Evolutionary conservation across 2,113 vertebrate species (phyloP).

Genomic region (Charadrius vociferus): DNA sequence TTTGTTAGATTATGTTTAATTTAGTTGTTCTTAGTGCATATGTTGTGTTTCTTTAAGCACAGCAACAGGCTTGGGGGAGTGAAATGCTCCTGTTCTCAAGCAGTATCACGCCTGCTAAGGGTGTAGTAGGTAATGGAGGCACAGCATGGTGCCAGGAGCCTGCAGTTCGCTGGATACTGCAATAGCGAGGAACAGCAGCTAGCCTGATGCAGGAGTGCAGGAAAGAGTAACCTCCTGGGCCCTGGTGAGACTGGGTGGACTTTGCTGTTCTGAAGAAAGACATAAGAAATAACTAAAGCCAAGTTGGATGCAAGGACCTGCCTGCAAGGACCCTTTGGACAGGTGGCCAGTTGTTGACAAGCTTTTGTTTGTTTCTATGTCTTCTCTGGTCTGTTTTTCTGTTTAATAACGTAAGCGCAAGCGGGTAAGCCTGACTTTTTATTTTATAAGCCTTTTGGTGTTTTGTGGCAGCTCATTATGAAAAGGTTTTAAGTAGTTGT

Average conservation of each 20-base stretch:
- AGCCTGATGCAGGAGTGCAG: not conserved
- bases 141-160: not conserved
- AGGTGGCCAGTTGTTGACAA: not conserved
- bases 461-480: not conserved
- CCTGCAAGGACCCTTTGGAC: not conserved
- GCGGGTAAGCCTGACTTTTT: not conserved
- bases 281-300: not conserved
- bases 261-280: not conserved
- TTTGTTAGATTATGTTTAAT: not conserved
- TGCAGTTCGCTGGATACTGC: not conserved
- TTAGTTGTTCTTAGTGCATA: not conserved
- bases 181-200: not conserved
- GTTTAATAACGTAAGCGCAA: not conserved
- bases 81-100: not conserved
- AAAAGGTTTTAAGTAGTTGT: not conserved
- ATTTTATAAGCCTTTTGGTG: not conserved
- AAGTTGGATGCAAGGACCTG: not conserved
- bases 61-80: not conserved
- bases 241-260: not conserved
- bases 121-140: not conserved
- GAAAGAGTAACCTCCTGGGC: not conserved
- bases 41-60: not conserved
- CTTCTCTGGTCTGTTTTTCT: not conserved
- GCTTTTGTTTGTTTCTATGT: not conserved
- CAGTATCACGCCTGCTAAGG: not conserved